These are phyloP conservation scores for Mixornis gularis DNA, from an alignment of 2,113 vertebrate species.

Conservation along the genomic window DNA sequence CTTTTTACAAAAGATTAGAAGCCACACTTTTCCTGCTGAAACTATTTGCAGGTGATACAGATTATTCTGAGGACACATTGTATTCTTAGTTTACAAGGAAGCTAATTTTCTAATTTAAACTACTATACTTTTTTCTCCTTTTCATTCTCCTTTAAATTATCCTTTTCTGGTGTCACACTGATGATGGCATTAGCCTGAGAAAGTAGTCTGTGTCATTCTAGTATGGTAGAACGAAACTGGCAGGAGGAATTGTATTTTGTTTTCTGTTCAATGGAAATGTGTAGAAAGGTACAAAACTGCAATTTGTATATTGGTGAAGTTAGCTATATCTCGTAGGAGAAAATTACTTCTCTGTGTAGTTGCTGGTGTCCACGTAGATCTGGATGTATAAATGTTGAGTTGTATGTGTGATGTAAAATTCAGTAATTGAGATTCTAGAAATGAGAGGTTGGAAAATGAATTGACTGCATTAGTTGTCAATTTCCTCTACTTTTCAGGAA, in stretches of 20 bases:
- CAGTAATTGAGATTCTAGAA: background rate
- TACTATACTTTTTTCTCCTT: no score
- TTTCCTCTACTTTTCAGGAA: conserved; percentile 8
- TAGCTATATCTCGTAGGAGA: background rate
- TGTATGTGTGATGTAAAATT: background rate
- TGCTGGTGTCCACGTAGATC: background rate
- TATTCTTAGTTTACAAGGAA: background rate
- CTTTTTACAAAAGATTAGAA: background rate
- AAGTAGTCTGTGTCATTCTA: background rate
- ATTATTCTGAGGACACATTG: background rate
- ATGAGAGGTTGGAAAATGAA: background rate
- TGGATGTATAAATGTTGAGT: background rate
- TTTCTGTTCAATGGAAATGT: background rate
- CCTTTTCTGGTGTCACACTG: background rate
- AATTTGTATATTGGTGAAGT: background rate
- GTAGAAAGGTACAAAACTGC: background rate
- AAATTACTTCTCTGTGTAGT: background rate
- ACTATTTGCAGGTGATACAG: background rate
- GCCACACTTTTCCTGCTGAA: background rate
- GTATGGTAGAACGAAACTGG: background rate
- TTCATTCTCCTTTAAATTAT: background rate
- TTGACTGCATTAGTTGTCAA: background rate
- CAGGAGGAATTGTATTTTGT: background rate
- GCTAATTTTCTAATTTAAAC: background rate
- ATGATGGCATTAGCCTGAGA: background rate